These are phyloP conservation scores for Pachycephus smyrnensis DNA, from an alignment of 2,888 invertebrate genomes.

Conservation along the genomic window DNA sequence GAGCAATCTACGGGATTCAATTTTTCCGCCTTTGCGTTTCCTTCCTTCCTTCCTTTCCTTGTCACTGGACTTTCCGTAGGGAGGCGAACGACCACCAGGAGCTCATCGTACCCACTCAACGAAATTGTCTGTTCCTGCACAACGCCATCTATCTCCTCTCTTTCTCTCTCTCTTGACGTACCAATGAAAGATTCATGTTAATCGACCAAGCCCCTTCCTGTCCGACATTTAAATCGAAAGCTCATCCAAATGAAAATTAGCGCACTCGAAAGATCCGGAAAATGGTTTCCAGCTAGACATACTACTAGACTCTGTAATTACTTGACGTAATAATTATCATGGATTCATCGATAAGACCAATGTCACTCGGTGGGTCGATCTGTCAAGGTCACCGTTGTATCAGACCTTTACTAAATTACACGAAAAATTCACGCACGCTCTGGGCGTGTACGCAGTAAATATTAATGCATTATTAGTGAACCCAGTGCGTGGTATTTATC, in stretches of 20 bases:
- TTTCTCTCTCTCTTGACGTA: not conserved
- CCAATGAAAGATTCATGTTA: not conserved
- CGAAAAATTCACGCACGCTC: not conserved
- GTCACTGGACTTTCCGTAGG: not conserved
- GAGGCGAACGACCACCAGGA: not conserved
- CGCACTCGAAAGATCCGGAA: not conserved
- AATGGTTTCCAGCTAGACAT: not conserved
- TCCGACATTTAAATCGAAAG: not conserved
- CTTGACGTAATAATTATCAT: not conserved
- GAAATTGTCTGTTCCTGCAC: not conserved
- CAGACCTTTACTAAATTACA: not conserved
- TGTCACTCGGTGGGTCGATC: not conserved
- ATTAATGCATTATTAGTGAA: not conserved
- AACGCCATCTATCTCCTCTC: not conserved
- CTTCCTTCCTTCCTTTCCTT: conserved; percentile 4
- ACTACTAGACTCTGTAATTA: not conserved
- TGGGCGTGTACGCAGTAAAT: not conserved
- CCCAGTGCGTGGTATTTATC: not conserved
- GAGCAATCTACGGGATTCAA: conserved; percentile 7
- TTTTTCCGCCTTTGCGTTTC: conserved; percentile 1
- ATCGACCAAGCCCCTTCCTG: not conserved
- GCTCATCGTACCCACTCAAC: not conserved
- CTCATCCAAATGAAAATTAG: not conserved
- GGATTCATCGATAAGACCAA: not conserved
- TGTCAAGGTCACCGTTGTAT: not conserved